Evolutionary conservation across 2,113 vertebrate species (phyloP), one percentile per base, ranked within the genome.

Genomic region (Tyto alba): DNA sequence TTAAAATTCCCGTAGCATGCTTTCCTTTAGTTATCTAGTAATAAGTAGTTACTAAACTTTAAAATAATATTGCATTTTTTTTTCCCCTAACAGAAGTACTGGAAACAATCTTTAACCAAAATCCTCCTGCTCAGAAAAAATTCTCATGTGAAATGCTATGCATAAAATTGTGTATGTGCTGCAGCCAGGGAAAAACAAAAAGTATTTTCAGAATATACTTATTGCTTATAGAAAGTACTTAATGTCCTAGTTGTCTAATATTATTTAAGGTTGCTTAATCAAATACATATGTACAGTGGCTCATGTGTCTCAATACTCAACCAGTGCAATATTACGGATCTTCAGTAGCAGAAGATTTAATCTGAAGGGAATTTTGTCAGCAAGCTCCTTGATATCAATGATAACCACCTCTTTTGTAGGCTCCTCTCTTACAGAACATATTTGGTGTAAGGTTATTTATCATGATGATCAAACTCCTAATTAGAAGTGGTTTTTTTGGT

Each of bases 401-500:
- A 26, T 17, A 43, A 64, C 34, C 1, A 1, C 21, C 50, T 36
- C 30, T 74, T 79, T 50, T 85, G 55, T 9, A 45, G 80, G 17
- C 34, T 52, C 32, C 53, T 57, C 22, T 73, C 34, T 41, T 43
- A 40, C 12, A 41, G 43, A 36, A 63, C 7, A 12, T 27, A 20
- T 43, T 56, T 40, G 17, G 13, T 64, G 7, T 57, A 52, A 17
- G 27, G 67, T 50, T 84, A 48, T 85, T 68, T 68, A 89, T 7
- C 32, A 38, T 3, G 3, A 23, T 36, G 43, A 41, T 10, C 59
- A 48, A 76, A 43, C 29, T 36, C 40, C 34, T 41, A 47, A 77
- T 48, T 32, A 48, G 40, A 48, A 55, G 19, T 18, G n/a, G 0
- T 0, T 16, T 17, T 71, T 67, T 66, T 32, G n/a, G 22, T 20